A percentile compares a stretch with the other conserved stretches of the same genome.
phyloP scores from a whole-genome alignment of 2,113 vertebrate species.

The Ancistrus triradiatus region DNA sequence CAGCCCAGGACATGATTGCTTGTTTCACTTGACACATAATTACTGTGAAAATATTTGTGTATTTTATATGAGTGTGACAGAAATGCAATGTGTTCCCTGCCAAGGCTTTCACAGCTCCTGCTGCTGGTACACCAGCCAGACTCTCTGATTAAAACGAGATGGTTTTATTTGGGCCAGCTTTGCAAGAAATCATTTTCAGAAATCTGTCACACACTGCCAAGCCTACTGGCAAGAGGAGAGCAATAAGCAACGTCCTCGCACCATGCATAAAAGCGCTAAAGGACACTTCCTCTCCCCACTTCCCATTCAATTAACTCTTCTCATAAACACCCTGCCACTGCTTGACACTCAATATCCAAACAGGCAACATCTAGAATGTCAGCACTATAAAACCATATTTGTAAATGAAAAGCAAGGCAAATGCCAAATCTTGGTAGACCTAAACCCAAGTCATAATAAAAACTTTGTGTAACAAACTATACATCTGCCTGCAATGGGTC shows the following conservation, averaged over 20 bases:
- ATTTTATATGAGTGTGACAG: constrained; percentile 72
- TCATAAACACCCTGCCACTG: constrained; percentile 36
- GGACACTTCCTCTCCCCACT: constrained; percentile 46
- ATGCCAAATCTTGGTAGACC: neutral
- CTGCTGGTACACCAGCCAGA: constrained; percentile 68
- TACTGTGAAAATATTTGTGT: constrained; percentile 79
- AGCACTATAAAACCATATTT: constrained; percentile 21
- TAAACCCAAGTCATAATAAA: neutral
- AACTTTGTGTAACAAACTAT: no score
- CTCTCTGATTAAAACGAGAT: constrained; percentile 79
- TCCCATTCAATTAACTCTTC: constrained; percentile 57
- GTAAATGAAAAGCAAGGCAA: constrained; percentile 11
- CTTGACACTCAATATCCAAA: constrained; percentile 35
- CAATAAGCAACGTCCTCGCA: constrained; percentile 55
- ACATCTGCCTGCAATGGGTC: no score
- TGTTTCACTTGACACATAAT: constrained; percentile 80
- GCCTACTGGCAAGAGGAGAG: constrained; percentile 53
- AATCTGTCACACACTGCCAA: constrained; percentile 66
- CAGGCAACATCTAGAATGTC: constrained; percentile 9
- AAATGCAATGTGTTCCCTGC: constrained; percentile 59
- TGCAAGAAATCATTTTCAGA: constrained; percentile 72
- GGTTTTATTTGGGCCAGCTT: constrained; percentile 71
- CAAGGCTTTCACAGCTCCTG: constrained; percentile 69
- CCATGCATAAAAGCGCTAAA: constrained; percentile 56
- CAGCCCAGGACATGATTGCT: constrained; percentile 68